Percentiles rank a stretch among this genome's conserved stretches.
phyloP scores from a whole-genome alignment of 2,113 vertebrate species.

The Cyanoderma ruficeps region DNA sequence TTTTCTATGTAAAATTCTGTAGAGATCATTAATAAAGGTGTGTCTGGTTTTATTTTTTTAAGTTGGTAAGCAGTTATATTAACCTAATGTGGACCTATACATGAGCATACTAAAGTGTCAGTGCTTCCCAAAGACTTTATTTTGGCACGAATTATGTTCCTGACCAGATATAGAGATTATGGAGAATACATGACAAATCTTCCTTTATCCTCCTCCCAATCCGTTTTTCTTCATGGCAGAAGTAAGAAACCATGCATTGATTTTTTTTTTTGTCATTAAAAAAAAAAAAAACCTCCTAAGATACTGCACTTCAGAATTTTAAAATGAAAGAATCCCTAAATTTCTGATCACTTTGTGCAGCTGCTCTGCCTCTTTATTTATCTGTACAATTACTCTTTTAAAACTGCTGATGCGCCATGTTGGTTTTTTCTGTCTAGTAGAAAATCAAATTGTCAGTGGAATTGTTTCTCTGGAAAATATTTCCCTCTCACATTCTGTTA shows the following conservation, averaged over 20 bases:
- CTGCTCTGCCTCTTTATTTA: conserved; percentile 49
- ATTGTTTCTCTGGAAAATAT: conserved; percentile 27
- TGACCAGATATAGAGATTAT: conserved; percentile 25
- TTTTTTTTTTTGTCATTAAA: not conserved
- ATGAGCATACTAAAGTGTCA: conserved; percentile 42
- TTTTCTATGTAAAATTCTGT: conserved; percentile 75
- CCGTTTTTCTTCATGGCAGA: not conserved
- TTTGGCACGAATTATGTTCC: conserved; percentile 67
- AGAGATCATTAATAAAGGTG: conserved; percentile 81
- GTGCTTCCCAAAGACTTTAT: conserved; percentile 66
- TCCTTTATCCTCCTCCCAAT: not conserved
- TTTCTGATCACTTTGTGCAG: not conserved
- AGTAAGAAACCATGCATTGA: not conserved
- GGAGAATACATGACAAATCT: conserved; percentile 9
- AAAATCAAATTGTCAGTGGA: conserved; percentile 47
- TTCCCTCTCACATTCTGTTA: conserved; percentile 59
- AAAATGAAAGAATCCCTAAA: not conserved
- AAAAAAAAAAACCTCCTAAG: not conserved
- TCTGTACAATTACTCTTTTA: conserved; percentile 19
- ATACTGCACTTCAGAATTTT: conserved; percentile 28
- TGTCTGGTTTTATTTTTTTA: conserved; percentile 67
- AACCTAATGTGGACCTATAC: conserved; percentile 50
- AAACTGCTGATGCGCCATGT: conserved; percentile 17
- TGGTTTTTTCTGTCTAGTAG: conserved; percentile 51
- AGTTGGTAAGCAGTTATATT: conserved; percentile 65